Base-by-base conservation (phyloP, 2,113 vertebrate species). In the Gallinago undulata region DNA sequence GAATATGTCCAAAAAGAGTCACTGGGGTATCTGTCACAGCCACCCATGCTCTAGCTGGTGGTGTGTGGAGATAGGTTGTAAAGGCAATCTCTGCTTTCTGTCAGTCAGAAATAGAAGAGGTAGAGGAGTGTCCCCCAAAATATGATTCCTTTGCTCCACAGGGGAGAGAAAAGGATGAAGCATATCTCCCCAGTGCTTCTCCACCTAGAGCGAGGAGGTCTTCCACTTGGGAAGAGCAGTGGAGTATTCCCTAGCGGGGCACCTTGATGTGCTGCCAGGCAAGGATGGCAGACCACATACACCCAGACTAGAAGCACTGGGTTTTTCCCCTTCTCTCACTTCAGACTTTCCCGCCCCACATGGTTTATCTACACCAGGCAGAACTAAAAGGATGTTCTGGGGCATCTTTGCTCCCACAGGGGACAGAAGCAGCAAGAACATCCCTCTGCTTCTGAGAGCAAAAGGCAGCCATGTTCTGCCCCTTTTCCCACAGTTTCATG, bases 241-340 rank as follows among this genome's bases (percentile, higher is more conserved):
- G 27, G 13, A 23, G 13, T 3, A 2, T 19, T 67, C 37, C 30
- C 13, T 9, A 7, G 10, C 1, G 1, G 24, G 22, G 14, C 51
- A 55, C 18, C 22, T 66, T 81, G 28, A 50, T 62, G 27, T 27
- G 7, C 33, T 68, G 4, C 47, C 39, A 31, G 39, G 24, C 2
- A 0, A 83, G 70, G 35, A 28, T 21, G 11, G 18, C 37, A 85
- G 35, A 70, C 7, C 4, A 14, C 8, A 1, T 5, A 22, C 3
- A 3, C 19, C 13, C 62, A 89, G 33, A 79, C 14, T 47, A 77
- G 43, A 85, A 68, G 12, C 18, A 33, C 27, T 35, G 50, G 4
- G 4, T 3, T 50, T 94, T 74, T 84, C n/a, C 27, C 13, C 30
- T 80, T 43, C 76, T 87, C 43, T 55, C 39, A 7, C 21, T 14